Percentiles rank a stretch among this genome's conserved stretches.
Evolutionary conservation across 2,888 invertebrate genomes (phyloP).

Genomic region (Drosophila hamatofila): DNA sequence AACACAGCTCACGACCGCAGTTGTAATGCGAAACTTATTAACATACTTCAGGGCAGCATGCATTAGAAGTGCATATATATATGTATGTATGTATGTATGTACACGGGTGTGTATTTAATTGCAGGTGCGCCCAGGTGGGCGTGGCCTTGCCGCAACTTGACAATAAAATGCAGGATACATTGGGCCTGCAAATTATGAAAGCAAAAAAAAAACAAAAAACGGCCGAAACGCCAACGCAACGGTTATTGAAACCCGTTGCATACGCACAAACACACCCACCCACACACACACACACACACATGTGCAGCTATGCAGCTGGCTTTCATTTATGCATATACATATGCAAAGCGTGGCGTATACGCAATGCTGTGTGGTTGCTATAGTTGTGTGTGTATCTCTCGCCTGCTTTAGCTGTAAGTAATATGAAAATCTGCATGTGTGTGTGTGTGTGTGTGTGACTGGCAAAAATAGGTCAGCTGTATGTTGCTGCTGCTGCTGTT

Average conservation of each 20-base stretch:
- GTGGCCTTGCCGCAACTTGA: slow-evolving; percentile 70
- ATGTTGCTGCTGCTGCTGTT: slow-evolving; percentile 56
- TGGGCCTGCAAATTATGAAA: slow-evolving; percentile 64
- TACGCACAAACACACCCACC: slow-evolving; percentile 12
- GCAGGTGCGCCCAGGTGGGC: slow-evolving; percentile 46
- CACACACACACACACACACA: slow-evolving; percentile 12
- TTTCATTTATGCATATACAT: slow-evolving; percentile 3
- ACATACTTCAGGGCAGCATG: slow-evolving; percentile 71
- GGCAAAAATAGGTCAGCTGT: slow-evolving; percentile 72
- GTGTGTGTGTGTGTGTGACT: slow-evolving; percentile 28
- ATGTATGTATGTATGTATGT: neutral
- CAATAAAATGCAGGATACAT: slow-evolving; percentile 69
- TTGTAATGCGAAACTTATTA: slow-evolving; percentile 75
- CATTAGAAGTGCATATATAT: slow-evolving; percentile 57
- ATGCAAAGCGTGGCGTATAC: slow-evolving; percentile 52
- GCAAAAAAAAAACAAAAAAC: slow-evolving; percentile 15
- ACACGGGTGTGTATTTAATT: slow-evolving; percentile 54
- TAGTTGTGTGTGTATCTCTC: slow-evolving; percentile 41
- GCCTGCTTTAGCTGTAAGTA: slow-evolving; percentile 61
- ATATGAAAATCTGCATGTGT: slow-evolving; percentile 60
- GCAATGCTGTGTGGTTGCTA: slow-evolving; percentile 29
- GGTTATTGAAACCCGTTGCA: slow-evolving; percentile 67
- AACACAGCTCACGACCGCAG: slow-evolving; percentile 40
- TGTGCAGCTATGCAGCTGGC: slow-evolving; percentile 5
- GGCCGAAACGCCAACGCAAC: slow-evolving; percentile 27